phyloP scores from a whole-genome alignment of 2,113 vertebrate species.

The Percopsis transmontana region DNA sequence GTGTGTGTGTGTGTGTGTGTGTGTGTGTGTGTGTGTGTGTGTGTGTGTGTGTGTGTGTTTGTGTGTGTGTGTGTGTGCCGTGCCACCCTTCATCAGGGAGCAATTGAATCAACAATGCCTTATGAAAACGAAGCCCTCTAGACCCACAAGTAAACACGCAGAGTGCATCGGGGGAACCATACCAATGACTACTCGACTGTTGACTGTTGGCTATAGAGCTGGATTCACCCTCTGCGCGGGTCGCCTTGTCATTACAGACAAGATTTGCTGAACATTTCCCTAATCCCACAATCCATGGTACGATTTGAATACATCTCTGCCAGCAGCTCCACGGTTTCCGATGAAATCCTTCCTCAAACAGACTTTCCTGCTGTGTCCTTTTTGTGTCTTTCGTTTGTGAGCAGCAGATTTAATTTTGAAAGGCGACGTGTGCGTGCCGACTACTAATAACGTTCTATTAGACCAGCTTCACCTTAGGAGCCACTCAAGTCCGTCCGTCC shows the following conservation, averaged over 20 bases:
- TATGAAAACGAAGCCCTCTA: neutral
- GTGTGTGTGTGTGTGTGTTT: neutral
- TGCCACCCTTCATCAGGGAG: neutral
- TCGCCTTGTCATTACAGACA: constrained; percentile 7
- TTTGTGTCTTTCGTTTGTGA: constrained; percentile 35
- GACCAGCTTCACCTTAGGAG: constrained; percentile 27
- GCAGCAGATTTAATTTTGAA: neutral
- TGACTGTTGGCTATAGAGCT: neutral
- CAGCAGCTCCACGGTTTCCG: constrained; percentile 14
- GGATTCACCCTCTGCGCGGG: constrained; percentile 11
- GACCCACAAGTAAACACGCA: neutral
- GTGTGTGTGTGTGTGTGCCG: neutral
- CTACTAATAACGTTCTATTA: constrained; percentile 14
- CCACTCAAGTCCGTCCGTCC: constrained; percentile 20
- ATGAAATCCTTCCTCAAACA: constrained; percentile 26
- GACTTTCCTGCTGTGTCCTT: constrained; percentile 33
- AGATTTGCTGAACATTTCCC: constrained; percentile 32
- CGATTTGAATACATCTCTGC: neutral
- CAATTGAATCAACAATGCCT: neutral
- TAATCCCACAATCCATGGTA: constrained; percentile 33
- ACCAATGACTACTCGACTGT: neutral
- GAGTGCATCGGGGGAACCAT: neutral
- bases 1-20: neutral
- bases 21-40: neutral
- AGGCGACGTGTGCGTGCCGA: neutral